Conservation (phyloP, 2,113 vertebrate species). For the Corythaeola cristata region DNA sequence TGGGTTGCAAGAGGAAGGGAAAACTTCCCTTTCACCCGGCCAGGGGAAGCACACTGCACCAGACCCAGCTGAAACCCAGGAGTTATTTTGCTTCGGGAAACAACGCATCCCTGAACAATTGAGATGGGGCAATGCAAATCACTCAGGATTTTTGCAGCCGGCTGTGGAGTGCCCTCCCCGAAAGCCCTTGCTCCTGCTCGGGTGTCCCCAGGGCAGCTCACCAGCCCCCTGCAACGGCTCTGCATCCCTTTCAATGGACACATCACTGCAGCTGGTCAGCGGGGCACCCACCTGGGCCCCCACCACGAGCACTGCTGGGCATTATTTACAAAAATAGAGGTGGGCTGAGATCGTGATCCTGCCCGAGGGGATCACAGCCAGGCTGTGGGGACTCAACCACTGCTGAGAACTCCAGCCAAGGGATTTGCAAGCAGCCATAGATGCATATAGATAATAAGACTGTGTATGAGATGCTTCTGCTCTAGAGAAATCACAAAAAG, state of each 20-base stretch:
- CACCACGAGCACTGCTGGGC: rapidly evolving
- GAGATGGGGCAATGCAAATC: rapidly evolving
- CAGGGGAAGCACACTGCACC: neutral
- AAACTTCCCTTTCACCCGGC: neutral
- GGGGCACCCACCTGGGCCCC: neutral
- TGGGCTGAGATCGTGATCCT: neutral
- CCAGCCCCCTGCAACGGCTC: neutral
- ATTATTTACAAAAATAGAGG: neutral
- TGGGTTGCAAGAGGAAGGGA: neutral
- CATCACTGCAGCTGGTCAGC: neutral
- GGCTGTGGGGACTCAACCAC: neutral
- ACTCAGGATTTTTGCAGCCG: neutral
- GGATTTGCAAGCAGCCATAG: neutral
- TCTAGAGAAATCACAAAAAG: neutral
- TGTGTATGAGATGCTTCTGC: neutral
- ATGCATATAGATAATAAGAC: neutral
- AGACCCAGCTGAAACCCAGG: rapidly evolving
- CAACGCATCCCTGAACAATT: neutral
- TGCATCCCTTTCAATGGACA: neutral
- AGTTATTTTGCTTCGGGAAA: neutral
- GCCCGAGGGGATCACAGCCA: neutral
- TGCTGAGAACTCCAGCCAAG: neutral
- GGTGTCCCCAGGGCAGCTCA: neutral
- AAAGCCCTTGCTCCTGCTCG: neutral
- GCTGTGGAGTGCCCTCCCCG: neutral